These are phyloP conservation scores for Chaenogobius annularis DNA, from an alignment of 2,113 vertebrate species.

Conservation along the genomic window DNA sequence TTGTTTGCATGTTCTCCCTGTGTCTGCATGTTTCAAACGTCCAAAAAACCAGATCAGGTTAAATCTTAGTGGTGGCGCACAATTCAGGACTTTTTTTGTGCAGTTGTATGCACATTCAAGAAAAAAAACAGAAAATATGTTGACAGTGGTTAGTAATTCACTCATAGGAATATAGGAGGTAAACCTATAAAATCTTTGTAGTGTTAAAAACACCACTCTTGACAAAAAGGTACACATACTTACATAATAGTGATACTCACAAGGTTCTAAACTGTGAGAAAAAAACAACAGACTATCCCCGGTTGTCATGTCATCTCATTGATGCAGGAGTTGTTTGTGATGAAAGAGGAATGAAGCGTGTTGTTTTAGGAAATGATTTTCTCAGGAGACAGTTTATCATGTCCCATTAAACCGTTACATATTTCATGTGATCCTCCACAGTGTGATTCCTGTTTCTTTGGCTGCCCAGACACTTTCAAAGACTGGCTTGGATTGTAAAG, in stretches of 20 bases:
- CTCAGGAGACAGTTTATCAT: conserved; percentile 40
- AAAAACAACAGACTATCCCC: conserved; percentile 6
- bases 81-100: too few species aligned
- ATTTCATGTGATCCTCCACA: conserved; percentile 52
- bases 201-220: neutral
- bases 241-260: neutral
- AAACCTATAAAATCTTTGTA: neutral
- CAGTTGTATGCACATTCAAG: too few species aligned
- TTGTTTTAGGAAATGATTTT: conserved; percentile 41
- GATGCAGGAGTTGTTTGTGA: too few species aligned
- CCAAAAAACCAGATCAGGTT: too few species aligned
- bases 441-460: conserved; percentile 42
- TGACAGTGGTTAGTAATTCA: too few species aligned
- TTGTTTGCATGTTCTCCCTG: too few species aligned
- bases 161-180: too few species aligned
- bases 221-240: neutral
- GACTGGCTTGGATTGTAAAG: conserved; percentile 20
- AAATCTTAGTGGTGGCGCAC: too few species aligned
- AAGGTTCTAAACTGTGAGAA: neutral
- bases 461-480: conserved; percentile 23
- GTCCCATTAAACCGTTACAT: conserved; percentile 39
- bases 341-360: neutral
- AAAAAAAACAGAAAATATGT: too few species aligned
- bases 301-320: conserved; percentile 29
- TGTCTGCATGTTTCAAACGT: too few species aligned